A percentile compares a stretch with the other conserved stretches of the same genome.
phyloP scores from a whole-genome alignment of 2,797 vertebrate genomes.

The Syndactyla subalaris region DNA sequence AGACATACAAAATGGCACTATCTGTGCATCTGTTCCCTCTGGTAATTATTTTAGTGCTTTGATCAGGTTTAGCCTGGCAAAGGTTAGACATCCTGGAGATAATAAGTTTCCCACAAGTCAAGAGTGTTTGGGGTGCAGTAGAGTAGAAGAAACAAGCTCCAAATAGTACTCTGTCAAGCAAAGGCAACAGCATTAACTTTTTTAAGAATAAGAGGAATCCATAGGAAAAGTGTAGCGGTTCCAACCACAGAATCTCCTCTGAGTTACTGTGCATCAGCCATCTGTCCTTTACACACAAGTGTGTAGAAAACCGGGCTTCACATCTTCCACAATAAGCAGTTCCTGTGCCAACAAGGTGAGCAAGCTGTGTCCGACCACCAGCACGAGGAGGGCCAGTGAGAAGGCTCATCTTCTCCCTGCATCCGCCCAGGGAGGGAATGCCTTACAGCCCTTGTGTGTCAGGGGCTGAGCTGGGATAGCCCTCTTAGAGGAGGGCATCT shows the following conservation, averaged over 20 bases:
- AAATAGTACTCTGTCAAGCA: not conserved
- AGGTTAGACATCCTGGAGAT: not conserved
- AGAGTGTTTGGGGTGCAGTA: not conserved
- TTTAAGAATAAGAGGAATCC: not conserved
- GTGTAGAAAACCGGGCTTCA: not conserved
- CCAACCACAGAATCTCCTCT: not conserved
- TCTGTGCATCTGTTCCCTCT: not conserved
- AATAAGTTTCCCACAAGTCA: not conserved
- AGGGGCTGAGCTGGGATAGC: fast-evolving
- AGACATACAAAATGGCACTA: not conserved
- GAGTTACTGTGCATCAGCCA: not conserved
- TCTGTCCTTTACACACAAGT: not conserved
- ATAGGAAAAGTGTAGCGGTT: not conserved
- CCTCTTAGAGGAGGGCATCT: not conserved
- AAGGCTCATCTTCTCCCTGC: not conserved
- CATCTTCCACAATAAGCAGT: not conserved
- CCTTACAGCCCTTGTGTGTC: fast-evolving
- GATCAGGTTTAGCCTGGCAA: not conserved
- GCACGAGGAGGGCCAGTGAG: fast-evolving
- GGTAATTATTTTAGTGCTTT: not conserved
- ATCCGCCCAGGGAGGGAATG: fast-evolving
- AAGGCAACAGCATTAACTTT: not conserved
- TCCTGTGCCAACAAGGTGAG: fast-evolving
- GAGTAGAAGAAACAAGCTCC: not conserved
- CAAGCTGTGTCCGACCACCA: not conserved